Evolutionary conservation across 2,888 invertebrate genomes (phyloP), one percentile per base, ranked within the genome.

Genomic region (Dugesia japonica): DNA sequence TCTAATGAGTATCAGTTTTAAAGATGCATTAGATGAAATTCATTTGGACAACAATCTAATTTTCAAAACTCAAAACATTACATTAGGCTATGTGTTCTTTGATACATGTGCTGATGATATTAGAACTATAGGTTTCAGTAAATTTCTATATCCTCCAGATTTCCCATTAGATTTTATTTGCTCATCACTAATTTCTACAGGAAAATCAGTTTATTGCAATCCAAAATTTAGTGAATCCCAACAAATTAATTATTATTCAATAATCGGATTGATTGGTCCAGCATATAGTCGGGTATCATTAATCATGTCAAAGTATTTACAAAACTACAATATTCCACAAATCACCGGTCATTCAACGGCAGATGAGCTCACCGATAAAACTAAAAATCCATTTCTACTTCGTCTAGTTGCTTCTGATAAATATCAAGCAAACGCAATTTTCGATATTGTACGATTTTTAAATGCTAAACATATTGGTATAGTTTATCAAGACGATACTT

Each of bases 371-470:
- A 56, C 56, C 17, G 56, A 56, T 56, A 56, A 56, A 56, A 56
- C 56, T 13, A 56, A 56, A 56, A 56, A 56, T 56, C 56, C 56
- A n/a, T 56, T 20, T 56, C n/a, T 56, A 20, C 23, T 56, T 20
- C 56, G 56, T n/a, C 17, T 56, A n/a, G 56, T 56, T 23, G 56
- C 56, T 13, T 56, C 56, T 9, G 56, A 56, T 23, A 56, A 56
- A 56, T 56, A 56, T 56, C 56, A 56, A 56, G 56, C 56, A n/a
- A 56, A n/a, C 23, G 56, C 56, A 56, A 56, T 56, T 56, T 56
- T 56, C 56, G 56, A 56, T n/a, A 56, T 56, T 13, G 17, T 56
- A 4, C 31, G 31, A 31, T 56, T 13, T 56, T 23, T 56, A 1
- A 56, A 56, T 7, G 56, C 56, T 4, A 56, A 56, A 23, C 56